Base-by-base conservation (phyloP, 1,140 invertebrate species). In the Arctopsyche grandis region DNA sequence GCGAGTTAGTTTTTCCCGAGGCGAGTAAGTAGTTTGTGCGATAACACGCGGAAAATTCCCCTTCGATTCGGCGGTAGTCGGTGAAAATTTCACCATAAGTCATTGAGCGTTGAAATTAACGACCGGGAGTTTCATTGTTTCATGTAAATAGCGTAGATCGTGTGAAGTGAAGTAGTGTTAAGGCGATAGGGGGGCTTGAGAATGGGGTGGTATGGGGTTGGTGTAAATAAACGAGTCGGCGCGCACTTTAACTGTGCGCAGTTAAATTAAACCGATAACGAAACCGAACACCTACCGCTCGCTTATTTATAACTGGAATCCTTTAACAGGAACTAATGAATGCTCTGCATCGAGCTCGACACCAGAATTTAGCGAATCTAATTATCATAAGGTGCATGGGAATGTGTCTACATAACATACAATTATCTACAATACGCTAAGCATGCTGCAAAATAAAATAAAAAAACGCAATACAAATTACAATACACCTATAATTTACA, bases 81-180 rank as follows among this genome's bases (percentile, higher is more conserved):
- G 26, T 70, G 38, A 70, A 70, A 44, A 44, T 19, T 44, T 44
- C 69, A n/a, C 69, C 24, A 70, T 70, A 70, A 70, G 69, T 70
- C 69, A 70, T 70, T 70, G 69, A 70, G 26, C 19, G 22, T 14
- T 16, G 69, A 44, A 70, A 70, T 29, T 70, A 70, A 70, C 26
- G 69, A 16, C 24, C 69, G 14, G 48, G 21, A 26, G 69, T 29
- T 43, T 70, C 69, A 70, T 70, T 70, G 69, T 70, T 70, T 70
- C 69, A 70, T 19, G 69, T 70, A 70, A 70, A 70, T 70, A 70
- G 29, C 29, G 69, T 16, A 7, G 29, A 70, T 44, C 48, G 48
- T 52, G 48, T 52, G 48, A 52, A 52, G 16, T 16, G 48, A 52
- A 52, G 48, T 16, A 16, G 12, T 16, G 48, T 52, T 52, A 12